Evolutionary conservation across 2,888 invertebrate species (phyloP).

Genomic region (Chromoteleia sp.): DNA sequence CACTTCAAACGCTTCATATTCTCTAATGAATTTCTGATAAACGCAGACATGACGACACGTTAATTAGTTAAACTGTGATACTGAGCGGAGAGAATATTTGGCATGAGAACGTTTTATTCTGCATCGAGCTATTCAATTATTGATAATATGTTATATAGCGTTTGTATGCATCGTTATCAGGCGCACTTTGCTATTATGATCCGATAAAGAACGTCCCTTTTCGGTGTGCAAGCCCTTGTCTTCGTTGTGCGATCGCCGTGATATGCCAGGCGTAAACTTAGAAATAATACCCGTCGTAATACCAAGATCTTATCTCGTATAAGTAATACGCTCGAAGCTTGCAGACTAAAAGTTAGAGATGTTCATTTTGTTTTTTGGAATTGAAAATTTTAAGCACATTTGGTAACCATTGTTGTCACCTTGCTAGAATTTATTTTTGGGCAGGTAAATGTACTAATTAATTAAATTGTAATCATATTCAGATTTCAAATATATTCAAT

Average conservation of each 20-base stretch:
- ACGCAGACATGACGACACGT: slow-evolving; percentile 30
- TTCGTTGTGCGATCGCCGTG: slow-evolving; percentile 44
- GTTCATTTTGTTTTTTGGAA: slow-evolving; percentile 40
- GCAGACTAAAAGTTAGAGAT: slow-evolving; percentile 52
- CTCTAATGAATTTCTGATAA: slow-evolving; percentile 21
- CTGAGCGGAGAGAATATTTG: slow-evolving; percentile 39
- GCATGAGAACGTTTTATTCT: slow-evolving; percentile 64
- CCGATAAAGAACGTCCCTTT: slow-evolving; percentile 60
- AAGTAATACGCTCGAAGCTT: slow-evolving; percentile 57
- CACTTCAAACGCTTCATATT: too few relatives aligned
- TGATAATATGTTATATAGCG: slow-evolving; percentile 50
- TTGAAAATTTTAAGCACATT: slow-evolving; percentile 42
- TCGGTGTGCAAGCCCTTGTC: slow-evolving; percentile 54
- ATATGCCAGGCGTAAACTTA: slow-evolving; percentile 53
- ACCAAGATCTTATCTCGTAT: slow-evolving; percentile 48
- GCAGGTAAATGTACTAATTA: slow-evolving; percentile 29
- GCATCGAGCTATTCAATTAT: slow-evolving; percentile 60
- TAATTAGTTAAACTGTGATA: slow-evolving; percentile 38
- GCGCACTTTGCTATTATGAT: slow-evolving; percentile 62
- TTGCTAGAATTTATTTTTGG: slow-evolving; percentile 33
- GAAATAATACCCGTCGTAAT: slow-evolving; percentile 40
- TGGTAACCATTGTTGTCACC: slow-evolving; percentile 24
- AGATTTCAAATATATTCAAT: background rate
- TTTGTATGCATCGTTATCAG: slow-evolving; percentile 61
- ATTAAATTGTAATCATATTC: too few relatives aligned